Evolutionary conservation across 2,113 vertebrate genomes (phyloP), one percentile per base, ranked within the genome.

Genomic region (Glareola pratincola): DNA sequence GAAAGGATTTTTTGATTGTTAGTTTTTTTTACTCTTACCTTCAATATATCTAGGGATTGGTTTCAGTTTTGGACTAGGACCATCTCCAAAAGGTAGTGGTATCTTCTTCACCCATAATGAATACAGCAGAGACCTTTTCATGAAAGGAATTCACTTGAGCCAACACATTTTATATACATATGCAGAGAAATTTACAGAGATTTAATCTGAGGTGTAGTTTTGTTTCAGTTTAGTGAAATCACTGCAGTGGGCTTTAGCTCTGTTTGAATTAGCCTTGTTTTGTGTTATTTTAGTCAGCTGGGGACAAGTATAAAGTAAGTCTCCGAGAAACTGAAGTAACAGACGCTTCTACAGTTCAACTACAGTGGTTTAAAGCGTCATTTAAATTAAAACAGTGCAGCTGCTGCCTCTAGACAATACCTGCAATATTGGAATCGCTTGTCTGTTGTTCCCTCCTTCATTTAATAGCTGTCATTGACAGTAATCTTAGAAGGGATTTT

Each of bases 171-270:
- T 74, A 39, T 18, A 48, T 64, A n/a, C n/a, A 37, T 43, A 81
- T 47, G 23, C 79, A 86, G 74, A 86, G 74, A 91, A 95, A 86
- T 51, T 73, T 81, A 59, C 39, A 64, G 75, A 93, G 47, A 81
- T 81, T 88, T 89, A 78, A 84, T 84, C 36, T 45, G 60, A 91
- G 30, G 29, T 84, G 12, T 78, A 84, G 60, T 94, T 96, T 92
- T 94, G 81, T 95, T 95, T 96, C 63, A 60, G 60, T 86, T 93
- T 71, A 89, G 60, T 86, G 48, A 91, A 95, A 96, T 86, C 64
- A 62, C 83, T 91, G 69, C 53, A 78, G 10, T 72, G 86, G 39
- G 88, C 64, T 94, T 95, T 86, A 81, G 43, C 36, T 85, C 68
- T 71, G 68, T 93, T 92, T 88, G 75, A 95, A 94, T 92, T 87